Base-by-base conservation (phyloP, 2,888 invertebrate species). In the Agrochola macilenta region DNA sequence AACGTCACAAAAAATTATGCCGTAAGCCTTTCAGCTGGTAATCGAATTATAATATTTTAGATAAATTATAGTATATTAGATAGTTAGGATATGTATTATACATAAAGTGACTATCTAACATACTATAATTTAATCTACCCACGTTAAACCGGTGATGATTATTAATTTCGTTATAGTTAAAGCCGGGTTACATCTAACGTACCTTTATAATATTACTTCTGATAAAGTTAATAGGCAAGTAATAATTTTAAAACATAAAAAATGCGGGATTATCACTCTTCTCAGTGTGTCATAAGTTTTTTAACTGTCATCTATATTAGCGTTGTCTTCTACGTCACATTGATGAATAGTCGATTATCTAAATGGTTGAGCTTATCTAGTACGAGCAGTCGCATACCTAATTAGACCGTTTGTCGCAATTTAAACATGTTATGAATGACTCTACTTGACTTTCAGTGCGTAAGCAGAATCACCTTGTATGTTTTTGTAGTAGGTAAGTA, bases 361-460 rank as follows among this genome's bases (percentile, higher is more conserved):
- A 30, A 76, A 60, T 75, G 17, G 2, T 57, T 75, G 35, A 76
- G 20, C 30, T n/a, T 2, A 30, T 52, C 49, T 61, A 43, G 43
- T 23, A 17, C 26, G 30, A 52, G 43, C 17, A 4, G 17, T 35
- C 11, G 8, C 30, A 70, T 35, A 35, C 35, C 35, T 35, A 69
- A 57, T 35, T 57, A 49, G 5, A 75, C 17, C 9, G 8, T 26
- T 60, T 49, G 17, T 58, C 17, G 8, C 23, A 57, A 8, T 58
- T 17, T 74, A 5, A 75, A 52, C 39, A 60, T 14, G 2, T 14
- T 14, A n/a, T 49, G 20, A 49, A 73, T 49, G 14, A 39, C 30
- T 39, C 7, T 20, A 60, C 23, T 49, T 68, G 14, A 68, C 30
- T 39, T 73, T 26, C 39, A 43, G 5, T 30, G 39, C 17, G 26